Base-by-base conservation (phyloP, 2,113 vertebrate genomes). In the Ailuropoda melanoleuca region DNA sequence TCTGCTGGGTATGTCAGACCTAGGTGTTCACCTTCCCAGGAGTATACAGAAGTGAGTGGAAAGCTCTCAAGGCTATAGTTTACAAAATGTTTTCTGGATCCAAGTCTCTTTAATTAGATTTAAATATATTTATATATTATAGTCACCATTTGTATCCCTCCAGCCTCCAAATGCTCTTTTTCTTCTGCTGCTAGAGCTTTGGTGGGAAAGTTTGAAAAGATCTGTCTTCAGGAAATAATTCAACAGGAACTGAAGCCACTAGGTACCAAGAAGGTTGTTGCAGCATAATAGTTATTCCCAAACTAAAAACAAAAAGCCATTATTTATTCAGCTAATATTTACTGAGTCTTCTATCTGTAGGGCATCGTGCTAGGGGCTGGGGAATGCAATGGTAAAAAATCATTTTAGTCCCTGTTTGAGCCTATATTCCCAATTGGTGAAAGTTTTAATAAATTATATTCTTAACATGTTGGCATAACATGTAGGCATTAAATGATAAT, bases 391-490 rank as follows among this genome's bases (percentile, higher is more conserved):
- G 72, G 53, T 34, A 43, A 86, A 75, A 93, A 62, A 15, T 21
- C 34, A 23, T 29, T 31, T 46, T 72, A 3, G 6, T 82, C n/a
- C 55, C 82, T 85, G 1, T 78, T 91, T 85, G 72, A 93, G n/a
- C 48, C 31, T 43, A 5, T 0, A 1, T 34, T 46, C 31, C 78
- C 74, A 55, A 18, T 0, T 77, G 64, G 78, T 46, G 48, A 39
- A 39, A 34, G 14, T 89, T 91, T 93, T 87, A 43, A 97, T 88
- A 70, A 85, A 93, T 72, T 95, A 34, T 81, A 91, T 77, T 93
- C 70, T 86, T 89, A 92, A 70, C 6, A 68, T 74, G 18, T 60
- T 81, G 34, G 78, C 86, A 56, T 60, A 70, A 24, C 31, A 39
- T 7, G 24, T 39, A 70, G 55, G 68, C 78, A 83, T 60, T 93